Conservation (phyloP, 2,797 vertebrate genomes). For the Danio aesculapii region DNA sequence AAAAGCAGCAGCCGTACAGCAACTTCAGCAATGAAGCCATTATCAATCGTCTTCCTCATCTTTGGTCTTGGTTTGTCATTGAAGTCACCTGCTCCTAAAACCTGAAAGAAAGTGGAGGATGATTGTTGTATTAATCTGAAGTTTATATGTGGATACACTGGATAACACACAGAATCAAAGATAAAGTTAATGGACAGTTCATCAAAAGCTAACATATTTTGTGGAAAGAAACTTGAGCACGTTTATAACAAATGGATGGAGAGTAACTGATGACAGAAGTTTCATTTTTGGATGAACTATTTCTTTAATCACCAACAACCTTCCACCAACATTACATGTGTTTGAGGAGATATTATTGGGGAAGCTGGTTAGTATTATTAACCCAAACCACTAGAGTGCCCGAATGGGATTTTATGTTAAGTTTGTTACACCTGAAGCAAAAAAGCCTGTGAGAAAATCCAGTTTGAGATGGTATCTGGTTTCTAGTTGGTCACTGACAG, state of each 20-base stretch:
- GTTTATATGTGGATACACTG: neutral
- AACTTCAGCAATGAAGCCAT: constrained; percentile 79
- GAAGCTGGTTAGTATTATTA: constrained; percentile 27
- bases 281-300: too few relatives aligned
- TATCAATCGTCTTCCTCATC: constrained; percentile 80
- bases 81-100: constrained; percentile 18
- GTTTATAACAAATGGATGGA: too few relatives aligned
- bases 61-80: constrained; percentile 52
- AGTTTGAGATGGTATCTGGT: constrained; percentile 2
- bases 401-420: neutral
- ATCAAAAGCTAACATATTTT: too few relatives aligned
- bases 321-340: neutral
- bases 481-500: neutral
- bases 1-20: constrained; percentile 80
- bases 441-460: neutral
- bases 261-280: too few relatives aligned
- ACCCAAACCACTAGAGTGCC: constrained; percentile 5
- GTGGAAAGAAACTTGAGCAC: too few relatives aligned
- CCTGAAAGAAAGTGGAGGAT: constrained; percentile 21
- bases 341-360: neutral
- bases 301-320: neutral
- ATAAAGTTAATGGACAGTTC: neutral
- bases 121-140: neutral
- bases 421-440: neutral
- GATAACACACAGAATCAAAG: neutral